phyloP scores from a whole-genome alignment of 2,113 vertebrate genomes.

The Triplophysa dalaica region DNA sequence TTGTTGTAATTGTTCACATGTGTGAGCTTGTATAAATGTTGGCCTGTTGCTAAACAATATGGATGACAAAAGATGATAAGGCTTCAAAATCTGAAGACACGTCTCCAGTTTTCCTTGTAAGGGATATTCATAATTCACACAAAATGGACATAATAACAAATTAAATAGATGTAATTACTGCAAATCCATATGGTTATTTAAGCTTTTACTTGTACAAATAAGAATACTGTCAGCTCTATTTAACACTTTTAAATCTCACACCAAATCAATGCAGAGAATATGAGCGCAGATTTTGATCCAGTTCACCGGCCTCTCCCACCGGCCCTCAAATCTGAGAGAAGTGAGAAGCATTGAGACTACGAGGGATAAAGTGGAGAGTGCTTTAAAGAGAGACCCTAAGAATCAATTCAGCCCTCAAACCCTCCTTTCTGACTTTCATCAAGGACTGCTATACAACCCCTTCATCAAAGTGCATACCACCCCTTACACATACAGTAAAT shows the following conservation, averaged over 20 bases:
- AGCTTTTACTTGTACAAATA: too few relatives aligned
- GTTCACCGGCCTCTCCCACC: conserved; percentile 27
- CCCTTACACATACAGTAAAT: too few relatives aligned
- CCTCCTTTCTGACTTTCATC: conserved; percentile 9
- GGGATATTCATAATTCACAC: conserved; percentile 17
- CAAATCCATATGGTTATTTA: too few relatives aligned
- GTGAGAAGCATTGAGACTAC: neutral
- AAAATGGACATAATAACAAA: too few relatives aligned
- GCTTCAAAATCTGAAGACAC: conserved; percentile 20
- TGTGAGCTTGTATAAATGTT: neutral
- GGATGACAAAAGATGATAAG: conserved; percentile 62
- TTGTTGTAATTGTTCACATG: neutral
- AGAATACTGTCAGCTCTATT: too few relatives aligned
- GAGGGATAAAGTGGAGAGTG: conserved; percentile 9
- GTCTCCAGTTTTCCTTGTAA: conserved; percentile 65
- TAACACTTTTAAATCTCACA: too few relatives aligned
- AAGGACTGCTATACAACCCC: conserved; percentile 36
- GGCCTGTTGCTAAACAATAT: conserved; percentile 46
- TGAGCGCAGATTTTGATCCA: too few relatives aligned
- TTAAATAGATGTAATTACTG: too few relatives aligned
- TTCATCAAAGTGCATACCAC: too few relatives aligned
- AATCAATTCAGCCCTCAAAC: conserved; percentile 25
- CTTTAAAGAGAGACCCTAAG: conserved; percentile 4
- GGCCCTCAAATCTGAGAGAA: conserved; percentile 27
- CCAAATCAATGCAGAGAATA: too few relatives aligned